phyloP scores from a whole-genome alignment of 2,888 invertebrate species.

The Agrenia bidenticulata region DNA sequence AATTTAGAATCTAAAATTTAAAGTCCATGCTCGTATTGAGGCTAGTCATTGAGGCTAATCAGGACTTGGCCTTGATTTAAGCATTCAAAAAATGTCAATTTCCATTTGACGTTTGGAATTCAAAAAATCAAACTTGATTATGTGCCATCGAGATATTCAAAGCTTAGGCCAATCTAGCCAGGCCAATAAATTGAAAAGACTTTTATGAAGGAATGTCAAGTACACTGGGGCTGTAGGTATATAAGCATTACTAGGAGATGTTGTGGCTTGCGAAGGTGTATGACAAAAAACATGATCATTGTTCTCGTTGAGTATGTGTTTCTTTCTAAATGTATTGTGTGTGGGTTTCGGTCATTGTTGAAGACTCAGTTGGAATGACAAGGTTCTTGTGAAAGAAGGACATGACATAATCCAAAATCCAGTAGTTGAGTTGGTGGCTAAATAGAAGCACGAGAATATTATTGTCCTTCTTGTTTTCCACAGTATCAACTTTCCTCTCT shows the following conservation, averaged over 20 bases:
- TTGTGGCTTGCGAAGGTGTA: constrained; percentile 16
- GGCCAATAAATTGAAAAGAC: not conserved
- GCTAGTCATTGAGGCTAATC: not conserved
- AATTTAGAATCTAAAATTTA: too few species aligned
- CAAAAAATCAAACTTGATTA: not conserved
- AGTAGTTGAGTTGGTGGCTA: not conserved
- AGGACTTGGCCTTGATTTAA: not conserved
- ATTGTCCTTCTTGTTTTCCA: constrained; percentile 11
- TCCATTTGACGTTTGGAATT: constrained; percentile 4
- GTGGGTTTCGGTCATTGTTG: constrained; percentile 23
- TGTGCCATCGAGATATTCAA: not conserved
- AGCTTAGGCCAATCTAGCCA: not conserved
- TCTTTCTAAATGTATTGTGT: constrained; percentile 15
- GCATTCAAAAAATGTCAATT: constrained; percentile 2
- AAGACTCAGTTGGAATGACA: constrained; percentile 6
- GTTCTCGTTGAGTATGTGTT: constrained; percentile 9
- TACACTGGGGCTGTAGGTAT: not conserved
- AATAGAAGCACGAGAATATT: not conserved
- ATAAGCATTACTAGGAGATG: not conserved
- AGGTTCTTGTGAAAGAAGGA: constrained; percentile 5
- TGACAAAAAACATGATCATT: constrained; percentile 9
- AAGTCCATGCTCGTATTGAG: too few species aligned
- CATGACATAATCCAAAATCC: constrained; percentile 11
- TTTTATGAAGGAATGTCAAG: not conserved
- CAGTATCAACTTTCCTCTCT: constrained; percentile 16